These are phyloP conservation scores for Ctenodactylus gundi DNA, from an alignment of 2,113 vertebrate species.

Conservation along the genomic window DNA sequence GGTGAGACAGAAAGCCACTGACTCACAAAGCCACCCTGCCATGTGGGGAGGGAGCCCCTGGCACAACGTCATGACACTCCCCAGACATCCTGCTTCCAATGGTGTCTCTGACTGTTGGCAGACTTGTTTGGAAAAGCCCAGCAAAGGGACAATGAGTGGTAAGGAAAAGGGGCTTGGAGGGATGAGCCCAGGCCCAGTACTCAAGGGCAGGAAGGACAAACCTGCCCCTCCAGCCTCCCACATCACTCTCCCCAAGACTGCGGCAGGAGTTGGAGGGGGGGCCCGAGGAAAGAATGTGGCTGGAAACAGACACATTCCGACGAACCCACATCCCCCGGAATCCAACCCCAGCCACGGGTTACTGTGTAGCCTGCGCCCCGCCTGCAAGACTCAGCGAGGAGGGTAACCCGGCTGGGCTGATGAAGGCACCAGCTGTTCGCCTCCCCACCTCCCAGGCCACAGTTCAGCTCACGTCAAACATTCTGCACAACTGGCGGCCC, in stretches of 20 bases:
- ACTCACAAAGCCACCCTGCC: slow-evolving; percentile 67
- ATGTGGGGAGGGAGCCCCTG: no score
- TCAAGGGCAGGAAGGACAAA: not conserved
- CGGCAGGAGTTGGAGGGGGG: not conserved
- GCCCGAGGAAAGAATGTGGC: slow-evolving; percentile 41
- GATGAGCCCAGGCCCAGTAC: slow-evolving; percentile 23
- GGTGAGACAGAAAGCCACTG: slow-evolving; percentile 44
- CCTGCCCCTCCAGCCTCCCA: slow-evolving; percentile 15
- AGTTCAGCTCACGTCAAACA: slow-evolving; percentile 71
- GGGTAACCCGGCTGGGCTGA: slow-evolving; percentile 32
- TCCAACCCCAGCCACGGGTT: not conserved
- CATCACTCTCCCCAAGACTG: not conserved
- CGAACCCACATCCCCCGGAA: slow-evolving; percentile 51
- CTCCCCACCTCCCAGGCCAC: slow-evolving; percentile 15
- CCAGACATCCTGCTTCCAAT: slow-evolving; percentile 62
- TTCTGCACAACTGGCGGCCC: slow-evolving; percentile 67
- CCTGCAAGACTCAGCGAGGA: slow-evolving; percentile 1
- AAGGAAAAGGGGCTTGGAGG: slow-evolving; percentile 24
- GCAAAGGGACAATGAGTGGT: slow-evolving; percentile 45
- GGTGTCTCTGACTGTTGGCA: not conserved
- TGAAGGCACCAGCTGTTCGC: slow-evolving; percentile 44
- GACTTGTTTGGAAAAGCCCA: slow-evolving; percentile 44
- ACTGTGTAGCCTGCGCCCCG: no score
- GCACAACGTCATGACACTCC: no score
- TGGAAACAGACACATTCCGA: slow-evolving; percentile 60